These are phyloP conservation scores for Diuraphis noxia DNA, from an alignment of 1,140 invertebrate genomes.

Conservation along the genomic window DNA sequence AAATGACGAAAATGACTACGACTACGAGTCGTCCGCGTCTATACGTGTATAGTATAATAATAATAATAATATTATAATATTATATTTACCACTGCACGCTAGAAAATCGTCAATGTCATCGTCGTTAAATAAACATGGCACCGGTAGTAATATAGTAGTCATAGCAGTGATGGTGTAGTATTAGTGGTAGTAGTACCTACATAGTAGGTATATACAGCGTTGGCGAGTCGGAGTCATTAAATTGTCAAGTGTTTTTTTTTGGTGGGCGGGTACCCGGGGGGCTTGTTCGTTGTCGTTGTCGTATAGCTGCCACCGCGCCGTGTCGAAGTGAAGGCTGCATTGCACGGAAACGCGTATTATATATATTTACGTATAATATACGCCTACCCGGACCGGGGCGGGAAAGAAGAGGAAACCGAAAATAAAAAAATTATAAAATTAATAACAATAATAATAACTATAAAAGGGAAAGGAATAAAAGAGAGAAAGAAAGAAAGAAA, in stretches of 20 bases:
- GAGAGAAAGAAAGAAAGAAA: not conserved
- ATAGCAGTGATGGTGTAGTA: not conserved
- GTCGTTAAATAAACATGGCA: slow-evolving; percentile 53
- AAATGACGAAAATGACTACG: slow-evolving; percentile 17
- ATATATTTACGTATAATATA: not conserved
- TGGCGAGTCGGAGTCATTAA: slow-evolving; percentile 48
- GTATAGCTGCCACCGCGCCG: not conserved
- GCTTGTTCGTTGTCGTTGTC: not conserved
- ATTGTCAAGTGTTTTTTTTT: slow-evolving; percentile 43
- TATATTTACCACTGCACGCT: slow-evolving; percentile 38
- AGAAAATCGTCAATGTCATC: slow-evolving; percentile 52
- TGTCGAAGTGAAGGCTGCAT: slow-evolving; percentile 1
- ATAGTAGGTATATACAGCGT: not conserved
- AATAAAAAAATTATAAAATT: not conserved
- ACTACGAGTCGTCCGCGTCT: not conserved
- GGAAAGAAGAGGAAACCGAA: not conserved
- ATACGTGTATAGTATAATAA: not conserved
- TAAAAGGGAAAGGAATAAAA: not conserved
- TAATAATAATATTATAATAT: slow-evolving; percentile 25
- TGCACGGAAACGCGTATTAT: not conserved
- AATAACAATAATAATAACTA: slow-evolving; percentile 16
- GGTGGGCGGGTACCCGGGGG: slow-evolving; percentile 35
- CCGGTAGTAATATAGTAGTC: slow-evolving; percentile 5
- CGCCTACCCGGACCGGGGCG: slow-evolving; percentile 29
- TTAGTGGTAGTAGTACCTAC: not conserved